Percentiles rank a stretch among this genome's conserved stretches.
These are phyloP conservation scores for Gymnocheta viridis DNA, from an alignment of 2,888 invertebrate genomes.

Conservation along the genomic window DNA sequence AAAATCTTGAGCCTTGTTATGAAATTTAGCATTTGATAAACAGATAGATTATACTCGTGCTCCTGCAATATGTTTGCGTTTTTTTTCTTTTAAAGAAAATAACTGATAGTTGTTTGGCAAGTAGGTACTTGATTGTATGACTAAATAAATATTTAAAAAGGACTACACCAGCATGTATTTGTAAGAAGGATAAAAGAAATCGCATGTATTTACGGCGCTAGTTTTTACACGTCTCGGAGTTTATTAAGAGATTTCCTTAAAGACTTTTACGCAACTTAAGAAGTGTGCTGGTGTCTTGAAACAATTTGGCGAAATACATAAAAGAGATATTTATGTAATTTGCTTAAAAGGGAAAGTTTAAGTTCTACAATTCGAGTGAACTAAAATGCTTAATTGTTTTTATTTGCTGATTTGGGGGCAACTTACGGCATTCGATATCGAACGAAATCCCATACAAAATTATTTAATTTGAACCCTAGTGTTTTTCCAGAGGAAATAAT, in stretches of 20 bases:
- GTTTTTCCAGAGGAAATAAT: no score
- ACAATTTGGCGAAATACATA: neutral
- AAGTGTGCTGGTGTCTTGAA: no score
- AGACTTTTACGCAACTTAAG: neutral
- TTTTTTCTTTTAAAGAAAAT: neutral
- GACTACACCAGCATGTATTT: neutral
- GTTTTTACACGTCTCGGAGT: constrained; percentile 11
- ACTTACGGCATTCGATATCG: no score
- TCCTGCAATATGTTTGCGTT: neutral
- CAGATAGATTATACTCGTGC: constrained; percentile 15
- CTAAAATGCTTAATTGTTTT: no score
- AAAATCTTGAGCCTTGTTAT: constrained; percentile 23
- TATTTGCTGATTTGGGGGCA: no score
- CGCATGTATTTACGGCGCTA: constrained; percentile 4
- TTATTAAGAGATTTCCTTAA: neutral
- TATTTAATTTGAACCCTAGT: no score
- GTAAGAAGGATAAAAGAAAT: constrained; percentile 47
- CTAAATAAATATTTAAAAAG: constrained; percentile 55
- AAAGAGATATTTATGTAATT: neutral
- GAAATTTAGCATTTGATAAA: constrained; percentile 40
- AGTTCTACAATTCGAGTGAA: no score
- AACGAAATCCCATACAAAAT: no score
- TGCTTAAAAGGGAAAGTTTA: no score
- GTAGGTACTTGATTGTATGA: constrained; percentile 39
- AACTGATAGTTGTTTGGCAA: neutral